Evolutionary conservation across 2,888 invertebrate genomes (phyloP), one percentile per base, ranked within the genome.

Genomic region (Merodon equestris): DNA sequence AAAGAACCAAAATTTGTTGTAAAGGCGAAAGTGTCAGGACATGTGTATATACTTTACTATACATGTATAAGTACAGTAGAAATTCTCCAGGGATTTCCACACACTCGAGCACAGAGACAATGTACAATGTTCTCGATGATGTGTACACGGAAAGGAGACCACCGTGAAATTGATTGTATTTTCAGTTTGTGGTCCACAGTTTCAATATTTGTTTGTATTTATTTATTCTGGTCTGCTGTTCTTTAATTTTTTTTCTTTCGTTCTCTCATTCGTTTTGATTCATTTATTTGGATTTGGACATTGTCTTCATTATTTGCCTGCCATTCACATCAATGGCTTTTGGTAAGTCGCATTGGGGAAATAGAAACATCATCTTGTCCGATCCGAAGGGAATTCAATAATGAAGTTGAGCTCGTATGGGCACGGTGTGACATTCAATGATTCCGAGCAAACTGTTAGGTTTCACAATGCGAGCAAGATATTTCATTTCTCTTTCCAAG

Each of bases 211-310:
- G 77, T 73, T 77, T 77, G 64, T 74, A 74, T 79, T 79, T 74
- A 79, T 74, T 74, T 70, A 74, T 79, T 79, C 68, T 74, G 54
- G 68, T 70, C 74, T 79, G 79, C 74, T 79, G 63, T 79, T 70
- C 74, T 70, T 70, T 74, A 56, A 36, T 17, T 45, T 18, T 42
- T 67, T 38, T 34, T 45, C 36, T 27, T 27, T 27, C 7, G 27
- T 7, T 27, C 27, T 27, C 7, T 27, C 27, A 27, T 27, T 27
- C 27, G 10, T 40, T 70, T 57, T 68, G 63, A 79, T 74, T 74
- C 73, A 77, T 74, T 74, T 74, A 79, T 79, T 79, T 79, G 74
- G 74, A 74, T 79, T 79, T 79, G 50, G 70, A 74, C 70, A 79
- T 74, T 79, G 79, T 79, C 63, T 79, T 74, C 68, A 79, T 79